Conservation (phyloP, 2,797 vertebrate genomes). For the Iguana delicatissima region DNA sequence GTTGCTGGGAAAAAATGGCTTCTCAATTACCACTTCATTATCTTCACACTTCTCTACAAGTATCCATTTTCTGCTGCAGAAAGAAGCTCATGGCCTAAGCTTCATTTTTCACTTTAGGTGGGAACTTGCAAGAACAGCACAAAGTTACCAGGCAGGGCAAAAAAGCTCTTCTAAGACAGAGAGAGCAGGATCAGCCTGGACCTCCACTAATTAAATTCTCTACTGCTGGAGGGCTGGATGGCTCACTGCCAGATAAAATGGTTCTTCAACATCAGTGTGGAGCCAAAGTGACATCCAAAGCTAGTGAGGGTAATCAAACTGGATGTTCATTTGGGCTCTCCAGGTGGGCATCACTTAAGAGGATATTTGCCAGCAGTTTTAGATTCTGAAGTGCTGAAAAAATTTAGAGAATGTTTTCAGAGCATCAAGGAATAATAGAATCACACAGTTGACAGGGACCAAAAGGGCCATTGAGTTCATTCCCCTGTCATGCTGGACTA, state of each 20-base stretch:
- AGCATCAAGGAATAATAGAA: no score
- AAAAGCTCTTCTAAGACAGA: conserved; percentile 70
- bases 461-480: no score
- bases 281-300: conserved; percentile 77
- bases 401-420: conserved; percentile 63
- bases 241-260: conserved; percentile 70
- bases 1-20: conserved; percentile 11
- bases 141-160: conserved; percentile 70
- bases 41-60: conserved; percentile 56
- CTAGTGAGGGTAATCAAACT: conserved; percentile 75
- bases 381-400: conserved; percentile 61
- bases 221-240: conserved; percentile 68
- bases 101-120: conserved; percentile 63
- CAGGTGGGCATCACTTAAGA: conserved; percentile 61
- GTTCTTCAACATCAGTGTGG: conserved; percentile 73
- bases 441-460: no score
- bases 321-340: conserved; percentile 69
- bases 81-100: conserved; percentile 51
- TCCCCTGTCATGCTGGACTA: no score
- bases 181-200: conserved; percentile 67
- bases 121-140: conserved; percentile 60
- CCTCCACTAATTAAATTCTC: conserved; percentile 75
- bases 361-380: conserved; percentile 69
- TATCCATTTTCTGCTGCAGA: conserved; percentile 57
- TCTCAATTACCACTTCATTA: conserved; percentile 53